Evolutionary conservation across 2,888 invertebrate genomes (phyloP).

Genomic region (Chrysolina haemoptera): DNA sequence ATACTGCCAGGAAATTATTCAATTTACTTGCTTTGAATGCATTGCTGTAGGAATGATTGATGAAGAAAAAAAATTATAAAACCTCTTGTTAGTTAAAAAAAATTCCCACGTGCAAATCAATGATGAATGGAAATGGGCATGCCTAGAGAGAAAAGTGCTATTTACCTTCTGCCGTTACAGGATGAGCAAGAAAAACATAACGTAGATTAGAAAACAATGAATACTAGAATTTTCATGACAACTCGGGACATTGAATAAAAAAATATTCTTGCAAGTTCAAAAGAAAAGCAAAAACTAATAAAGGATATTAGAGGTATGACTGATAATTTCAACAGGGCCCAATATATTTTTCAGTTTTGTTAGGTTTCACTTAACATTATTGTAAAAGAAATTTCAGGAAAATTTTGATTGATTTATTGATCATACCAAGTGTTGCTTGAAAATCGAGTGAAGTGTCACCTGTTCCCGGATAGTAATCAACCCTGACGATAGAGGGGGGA

Average conservation of each 20-base stretch:
- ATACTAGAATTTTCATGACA: constrained; percentile 2
- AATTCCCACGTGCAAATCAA: constrained; percentile 13
- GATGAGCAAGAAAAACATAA: constrained; percentile 62
- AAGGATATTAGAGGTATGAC: too few species aligned
- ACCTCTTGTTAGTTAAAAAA: neutral
- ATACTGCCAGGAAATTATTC: neutral
- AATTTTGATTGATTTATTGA: too few species aligned
- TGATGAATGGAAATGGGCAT: constrained; percentile 44
- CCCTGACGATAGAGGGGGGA: too few species aligned
- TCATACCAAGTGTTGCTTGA: too few species aligned
- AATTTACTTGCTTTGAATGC: neutral
- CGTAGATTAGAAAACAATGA: constrained; percentile 50
- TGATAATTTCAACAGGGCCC: too few species aligned
- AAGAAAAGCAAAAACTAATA: neutral
- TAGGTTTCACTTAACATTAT: too few species aligned
- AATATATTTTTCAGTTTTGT: too few species aligned
- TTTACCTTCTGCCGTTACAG: constrained; percentile 68
- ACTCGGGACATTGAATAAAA: neutral
- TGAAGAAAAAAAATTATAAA: neutral
- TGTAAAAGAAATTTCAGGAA: too few species aligned
- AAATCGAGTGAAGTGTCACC: too few species aligned
- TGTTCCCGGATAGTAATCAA: too few species aligned
- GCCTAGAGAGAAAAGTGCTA: constrained; percentile 55
- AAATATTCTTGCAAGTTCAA: neutral
- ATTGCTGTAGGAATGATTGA: neutral